Percentiles rank a stretch among this genome's conserved stretches.
phyloP scores from a whole-genome alignment of 2,888 invertebrate species.

The Leptinotarsa juncta region DNA sequence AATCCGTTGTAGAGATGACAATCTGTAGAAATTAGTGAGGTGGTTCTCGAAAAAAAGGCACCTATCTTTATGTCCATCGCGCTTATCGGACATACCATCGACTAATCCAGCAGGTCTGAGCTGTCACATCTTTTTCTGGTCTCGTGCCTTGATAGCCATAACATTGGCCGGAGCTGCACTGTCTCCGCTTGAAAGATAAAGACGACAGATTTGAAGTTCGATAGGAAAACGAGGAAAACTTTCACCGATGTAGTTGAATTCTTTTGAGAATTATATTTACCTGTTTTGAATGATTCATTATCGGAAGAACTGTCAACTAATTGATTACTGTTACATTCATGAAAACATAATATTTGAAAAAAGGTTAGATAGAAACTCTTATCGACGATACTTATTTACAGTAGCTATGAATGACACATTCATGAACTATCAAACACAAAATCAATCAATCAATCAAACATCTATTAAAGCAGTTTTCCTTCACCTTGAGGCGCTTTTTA shows the following conservation, averaged over 20 bases:
- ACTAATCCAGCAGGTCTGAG: constrained; percentile 46
- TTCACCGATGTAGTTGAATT: background rate
- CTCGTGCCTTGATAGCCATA: constrained; percentile 35
- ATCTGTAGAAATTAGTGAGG: constrained; percentile 41
- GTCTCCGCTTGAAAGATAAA: constrained; percentile 5
- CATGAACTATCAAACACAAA: too few species aligned
- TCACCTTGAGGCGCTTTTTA: too few species aligned
- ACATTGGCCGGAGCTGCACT: background rate
- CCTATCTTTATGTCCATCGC: constrained; percentile 46
- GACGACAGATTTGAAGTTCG: constrained; percentile 3
- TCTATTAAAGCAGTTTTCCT: too few species aligned
- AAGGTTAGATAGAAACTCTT: too few species aligned
- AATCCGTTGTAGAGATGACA: constrained; percentile 40
- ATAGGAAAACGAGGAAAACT: background rate
- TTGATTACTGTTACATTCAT: too few species aligned
- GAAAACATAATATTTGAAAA: too few species aligned
- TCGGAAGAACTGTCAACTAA: too few species aligned
- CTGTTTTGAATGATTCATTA: background rate
- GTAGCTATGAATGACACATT: too few species aligned
- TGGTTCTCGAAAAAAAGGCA: constrained; percentile 33
- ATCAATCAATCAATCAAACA: too few species aligned
- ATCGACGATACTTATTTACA: too few species aligned
- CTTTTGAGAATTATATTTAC: background rate
- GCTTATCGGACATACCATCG: constrained; percentile 40
- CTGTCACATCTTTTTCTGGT: constrained; percentile 41